Conservation (phyloP, 2,113 vertebrate genomes). For the Neolamprologus caudopunctatus region DNA sequence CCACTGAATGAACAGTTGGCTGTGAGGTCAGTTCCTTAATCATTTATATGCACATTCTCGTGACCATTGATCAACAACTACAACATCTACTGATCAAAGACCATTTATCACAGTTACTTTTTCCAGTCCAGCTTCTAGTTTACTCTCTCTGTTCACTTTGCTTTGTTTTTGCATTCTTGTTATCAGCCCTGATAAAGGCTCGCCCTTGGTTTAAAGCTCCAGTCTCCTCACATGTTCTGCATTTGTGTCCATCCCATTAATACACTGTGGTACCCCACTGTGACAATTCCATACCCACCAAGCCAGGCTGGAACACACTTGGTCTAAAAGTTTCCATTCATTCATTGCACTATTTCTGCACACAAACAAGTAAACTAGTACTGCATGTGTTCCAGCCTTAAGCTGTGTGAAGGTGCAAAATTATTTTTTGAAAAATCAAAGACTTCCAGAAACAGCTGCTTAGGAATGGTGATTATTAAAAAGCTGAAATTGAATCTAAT, state of each 20-base stretch:
- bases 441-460: neutral
- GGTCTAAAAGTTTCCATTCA: neutral
- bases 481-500: neutral
- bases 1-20: neutral
- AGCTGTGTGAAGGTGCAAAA: neutral
- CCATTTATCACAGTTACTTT: neutral
- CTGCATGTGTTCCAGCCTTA: neutral
- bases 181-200: neutral
- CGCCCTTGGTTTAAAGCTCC: neutral
- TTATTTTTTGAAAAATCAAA: neutral
- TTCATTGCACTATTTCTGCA: neutral
- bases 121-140: neutral
- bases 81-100: neutral
- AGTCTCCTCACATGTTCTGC: neutral
- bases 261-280: neutral
- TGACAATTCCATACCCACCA: neutral
- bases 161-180: neutral
- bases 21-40: neutral
- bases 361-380: neutral
- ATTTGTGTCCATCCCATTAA: neutral
- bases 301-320: neutral
- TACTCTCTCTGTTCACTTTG: neutral
- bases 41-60: neutral
- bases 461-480: neutral
- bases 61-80: neutral